Evolutionary conservation across 2,797 vertebrate genomes (phyloP).

Genomic region (Threskiornis aethiopicus): DNA sequence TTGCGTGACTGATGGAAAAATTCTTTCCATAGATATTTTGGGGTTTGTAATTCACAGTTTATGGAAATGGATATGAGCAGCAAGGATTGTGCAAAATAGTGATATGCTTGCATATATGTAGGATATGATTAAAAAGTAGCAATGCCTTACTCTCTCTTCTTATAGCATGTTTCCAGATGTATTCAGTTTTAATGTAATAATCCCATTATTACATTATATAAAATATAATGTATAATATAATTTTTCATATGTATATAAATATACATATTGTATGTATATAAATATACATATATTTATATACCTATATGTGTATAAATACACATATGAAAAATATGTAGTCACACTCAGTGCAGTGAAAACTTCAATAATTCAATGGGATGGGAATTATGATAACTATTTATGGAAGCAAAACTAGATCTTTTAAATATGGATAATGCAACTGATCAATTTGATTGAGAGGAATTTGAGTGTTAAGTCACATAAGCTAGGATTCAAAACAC

Average conservation of each 20-base stretch:
- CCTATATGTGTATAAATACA: too few species aligned
- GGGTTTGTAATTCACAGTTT: neutral
- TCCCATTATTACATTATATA: neutral
- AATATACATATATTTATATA: too few species aligned
- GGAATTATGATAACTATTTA: neutral
- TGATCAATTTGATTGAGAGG: neutral
- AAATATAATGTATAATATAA: too few species aligned
- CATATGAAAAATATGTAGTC: neutral
- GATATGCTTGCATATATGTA: neutral
- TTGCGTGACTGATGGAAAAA: neutral
- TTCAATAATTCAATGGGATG: neutral
- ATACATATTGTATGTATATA: too few species aligned
- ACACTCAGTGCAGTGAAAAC: neutral
- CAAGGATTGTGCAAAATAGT: neutral
- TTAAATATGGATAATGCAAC: neutral
- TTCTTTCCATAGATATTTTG: neutral
- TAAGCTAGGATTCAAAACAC: neutral
- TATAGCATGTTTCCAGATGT: neutral
- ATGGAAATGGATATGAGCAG: neutral
- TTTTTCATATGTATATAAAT: too few species aligned
- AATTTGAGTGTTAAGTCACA: neutral
- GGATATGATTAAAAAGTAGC: neutral
- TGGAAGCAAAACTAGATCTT: neutral
- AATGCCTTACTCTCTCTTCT: neutral
- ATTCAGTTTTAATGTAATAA: neutral